Evolutionary conservation across 2,888 invertebrate genomes (phyloP), one percentile per base, ranked within the genome.

Genomic region (Smittia sp.): DNA sequence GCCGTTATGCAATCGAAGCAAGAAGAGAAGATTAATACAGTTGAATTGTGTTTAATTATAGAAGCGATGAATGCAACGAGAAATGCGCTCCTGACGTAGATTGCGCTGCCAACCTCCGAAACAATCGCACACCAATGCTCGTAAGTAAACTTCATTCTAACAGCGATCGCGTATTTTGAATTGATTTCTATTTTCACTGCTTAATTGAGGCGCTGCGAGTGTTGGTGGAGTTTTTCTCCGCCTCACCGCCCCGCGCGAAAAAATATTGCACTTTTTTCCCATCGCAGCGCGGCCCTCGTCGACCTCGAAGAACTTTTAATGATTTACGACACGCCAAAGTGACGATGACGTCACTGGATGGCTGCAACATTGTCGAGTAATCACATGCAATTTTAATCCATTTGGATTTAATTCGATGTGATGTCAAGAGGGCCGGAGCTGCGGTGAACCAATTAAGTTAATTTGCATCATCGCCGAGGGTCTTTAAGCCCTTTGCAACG

Each of bases 21-120:
- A 46, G 46, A 46, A 46, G 39, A 46, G 15, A 46, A 46, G 32
- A 46, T 13, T 46, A 46, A 15, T 15, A n/a, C 46, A 46, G 15
- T 46, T 46, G 46, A 46, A 46, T 46, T 46, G 46, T 46, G 46
- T 46, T 46, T 46, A 46, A 46, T 46, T 46, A 46, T 46, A 46
- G 46, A 46, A n/a, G 46, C 46, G 9, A 9, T 46, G 46, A 46
- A 46, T n/a, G 46, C 46, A 46, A n/a, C 15, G n/a, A 46, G n/a
- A 46, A 46, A 46, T 46, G 46, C 13, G n/a, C 46, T 46, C n/a
- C 46, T 46, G 46, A 46, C 13, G 46, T n/a, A 9, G 39, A 39
- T 39, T 39, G 13, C 39, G 13, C 7, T n/a, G 13, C 15, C 15
- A n/a, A 15, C 46, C 46, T 46, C 15, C 46, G 46, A 46, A 46